Conservation (phyloP, 2,797 vertebrate genomes). For the Sebastes taczanowskii region DNA sequence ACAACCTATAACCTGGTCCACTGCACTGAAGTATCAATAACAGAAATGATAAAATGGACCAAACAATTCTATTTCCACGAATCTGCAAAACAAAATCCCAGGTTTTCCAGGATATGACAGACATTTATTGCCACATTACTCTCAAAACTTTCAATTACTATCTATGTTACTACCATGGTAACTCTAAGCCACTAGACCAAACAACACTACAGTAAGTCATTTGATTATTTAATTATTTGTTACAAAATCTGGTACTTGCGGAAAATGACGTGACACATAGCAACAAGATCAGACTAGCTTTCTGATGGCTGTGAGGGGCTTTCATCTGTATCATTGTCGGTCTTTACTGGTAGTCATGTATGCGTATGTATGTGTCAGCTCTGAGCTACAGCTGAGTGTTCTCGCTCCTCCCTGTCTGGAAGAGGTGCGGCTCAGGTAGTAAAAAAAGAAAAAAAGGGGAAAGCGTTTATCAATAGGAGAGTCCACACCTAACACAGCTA, state of each 20-base stretch:
- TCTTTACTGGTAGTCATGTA: neutral
- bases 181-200: too few species aligned
- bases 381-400: constrained; percentile 15
- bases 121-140: too few species aligned
- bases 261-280: neutral
- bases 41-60: too few species aligned
- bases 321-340: neutral
- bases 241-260: neutral
- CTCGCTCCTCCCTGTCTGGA: constrained; percentile 34
- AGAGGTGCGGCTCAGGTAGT: constrained; percentile 7
- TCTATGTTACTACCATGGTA: too few species aligned
- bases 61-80: too few species aligned
- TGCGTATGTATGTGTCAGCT: constrained; percentile 12
- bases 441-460: neutral
- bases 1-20: too few species aligned
- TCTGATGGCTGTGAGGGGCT: neutral
- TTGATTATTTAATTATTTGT: too few species aligned
- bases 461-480: neutral
- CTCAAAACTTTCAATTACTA: too few species aligned
- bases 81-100: too few species aligned
- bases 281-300: constrained; percentile 13
- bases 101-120: too few species aligned
- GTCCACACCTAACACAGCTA: constrained; percentile 8
- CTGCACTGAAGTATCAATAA: too few species aligned
- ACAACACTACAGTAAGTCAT: too few species aligned